Percentiles rank a stretch among this genome's conserved stretches.
phyloP scores from a whole-genome alignment of 1,140 invertebrate genomes.

The Diorhabda sublineata region DNA sequence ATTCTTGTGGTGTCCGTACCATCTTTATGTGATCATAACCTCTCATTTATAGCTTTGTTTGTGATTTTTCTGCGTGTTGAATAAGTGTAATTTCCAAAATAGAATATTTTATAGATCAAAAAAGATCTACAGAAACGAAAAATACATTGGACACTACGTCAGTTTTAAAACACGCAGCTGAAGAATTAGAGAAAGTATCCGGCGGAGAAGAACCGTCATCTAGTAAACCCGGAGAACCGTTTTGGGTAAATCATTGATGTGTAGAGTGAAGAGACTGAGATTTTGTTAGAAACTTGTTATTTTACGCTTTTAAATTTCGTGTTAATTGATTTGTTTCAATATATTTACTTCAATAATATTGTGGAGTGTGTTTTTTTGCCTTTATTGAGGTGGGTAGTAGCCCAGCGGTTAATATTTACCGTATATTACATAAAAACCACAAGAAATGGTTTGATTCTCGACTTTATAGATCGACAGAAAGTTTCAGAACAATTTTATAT shows the following conservation, averaged over 20 bases:
- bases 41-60: not conserved
- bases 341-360: not conserved
- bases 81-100: not conserved
- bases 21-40: no score
- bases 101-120: not conserved
- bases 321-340: not conserved
- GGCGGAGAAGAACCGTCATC: conserved; percentile 4
- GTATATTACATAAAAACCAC: no score
- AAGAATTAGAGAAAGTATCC: conserved; percentile 19
- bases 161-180: conserved; percentile 23
- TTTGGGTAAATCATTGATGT: conserved; percentile 38
- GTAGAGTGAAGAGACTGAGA: conserved; percentile 1
- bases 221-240: conserved; percentile 34
- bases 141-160: conserved; percentile 13
- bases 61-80: not conserved
- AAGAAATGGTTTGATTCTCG: no score
- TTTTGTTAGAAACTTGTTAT: not conserved
- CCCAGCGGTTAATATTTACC: no score
- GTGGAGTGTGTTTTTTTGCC: not conserved
- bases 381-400: no score
- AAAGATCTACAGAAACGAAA: conserved; percentile 8
- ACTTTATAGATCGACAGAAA: no score
- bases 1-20: no score
- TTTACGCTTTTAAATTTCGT: not conserved
- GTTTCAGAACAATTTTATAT: no score